Percentiles rank a stretch among this genome's conserved stretches.
These are phyloP conservation scores for Lytechinus pictus DNA, from an alignment of 35 echinoderm and acorn worm species.

Conservation along the genomic window DNA sequence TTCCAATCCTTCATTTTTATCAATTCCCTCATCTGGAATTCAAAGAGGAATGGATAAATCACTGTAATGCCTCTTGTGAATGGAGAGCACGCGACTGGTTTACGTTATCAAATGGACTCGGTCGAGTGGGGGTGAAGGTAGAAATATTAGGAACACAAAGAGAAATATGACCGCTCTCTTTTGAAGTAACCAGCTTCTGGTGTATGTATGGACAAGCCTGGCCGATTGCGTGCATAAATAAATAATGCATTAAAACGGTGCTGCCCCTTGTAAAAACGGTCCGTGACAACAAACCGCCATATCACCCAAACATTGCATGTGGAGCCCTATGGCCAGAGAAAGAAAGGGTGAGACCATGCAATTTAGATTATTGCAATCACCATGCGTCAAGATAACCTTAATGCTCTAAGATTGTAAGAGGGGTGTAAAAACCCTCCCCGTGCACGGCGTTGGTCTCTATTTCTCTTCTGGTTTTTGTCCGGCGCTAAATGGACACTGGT, in stretches of 20 bases:
- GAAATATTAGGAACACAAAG: constrained; percentile 5
- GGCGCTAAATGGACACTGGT: constrained; percentile 18
- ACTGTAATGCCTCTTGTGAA: not conserved
- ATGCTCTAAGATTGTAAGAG: constrained; percentile 7
- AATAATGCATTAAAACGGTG: constrained; percentile 32
- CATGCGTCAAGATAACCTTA: not conserved
- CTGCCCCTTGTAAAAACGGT: constrained; percentile 7
- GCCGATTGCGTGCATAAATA: constrained; percentile 35
- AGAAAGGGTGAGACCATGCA: constrained; percentile 2
- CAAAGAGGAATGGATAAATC: constrained; percentile 18
- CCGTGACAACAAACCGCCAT: constrained; percentile 12
- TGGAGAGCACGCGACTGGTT: constrained; percentile 15
- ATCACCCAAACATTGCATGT: not conserved
- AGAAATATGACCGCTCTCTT: constrained; percentile 27
- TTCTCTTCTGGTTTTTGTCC: constrained; percentile 15
- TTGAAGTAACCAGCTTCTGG: constrained; percentile 10
- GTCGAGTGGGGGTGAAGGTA: not conserved
- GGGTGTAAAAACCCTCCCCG: not conserved
- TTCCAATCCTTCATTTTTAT: constrained; percentile 3
- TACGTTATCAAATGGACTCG: constrained; percentile 18
- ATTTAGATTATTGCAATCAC: constrained; percentile 37
- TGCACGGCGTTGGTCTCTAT: not conserved
- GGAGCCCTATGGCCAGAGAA: not conserved
- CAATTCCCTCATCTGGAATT: constrained; percentile 1
- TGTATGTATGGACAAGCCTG: constrained; percentile 27